Conservation (phyloP, 2,888 invertebrate genomes). For the Andrena trimmerana region DNA sequence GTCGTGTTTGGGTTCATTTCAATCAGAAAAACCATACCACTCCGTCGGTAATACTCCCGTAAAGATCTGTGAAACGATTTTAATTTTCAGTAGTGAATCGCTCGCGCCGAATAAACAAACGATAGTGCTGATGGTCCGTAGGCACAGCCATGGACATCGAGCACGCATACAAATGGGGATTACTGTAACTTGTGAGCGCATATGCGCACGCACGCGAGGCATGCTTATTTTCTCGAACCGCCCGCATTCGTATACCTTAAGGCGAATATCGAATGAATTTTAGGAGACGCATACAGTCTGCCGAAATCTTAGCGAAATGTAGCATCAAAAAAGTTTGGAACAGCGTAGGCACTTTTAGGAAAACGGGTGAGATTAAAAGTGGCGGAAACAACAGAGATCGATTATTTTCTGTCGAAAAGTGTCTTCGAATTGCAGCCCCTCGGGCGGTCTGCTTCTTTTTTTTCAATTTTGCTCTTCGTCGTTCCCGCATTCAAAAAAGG, state of each 20-base stretch:
- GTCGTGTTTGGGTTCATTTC: too few species aligned
- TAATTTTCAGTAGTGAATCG: too few species aligned
- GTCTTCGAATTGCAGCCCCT: neutral
- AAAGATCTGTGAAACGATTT: too few species aligned
- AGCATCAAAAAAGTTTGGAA: constrained; percentile 74
- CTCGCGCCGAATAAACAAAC: too few species aligned
- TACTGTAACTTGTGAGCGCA: too few species aligned
- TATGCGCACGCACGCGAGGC: too few species aligned
- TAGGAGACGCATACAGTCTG: constrained; percentile 53
- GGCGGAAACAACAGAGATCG: constrained; percentile 42
- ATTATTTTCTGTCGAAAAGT: neutral
- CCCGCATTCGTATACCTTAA: constrained; percentile 32
- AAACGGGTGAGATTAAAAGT: constrained; percentile 68
- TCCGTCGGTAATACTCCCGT: too few species aligned
- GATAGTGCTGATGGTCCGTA: too few species aligned
- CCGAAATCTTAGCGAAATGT: constrained; percentile 66
- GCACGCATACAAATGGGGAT: too few species aligned
- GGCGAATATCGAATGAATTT: constrained; percentile 54
- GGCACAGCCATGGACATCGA: too few species aligned
- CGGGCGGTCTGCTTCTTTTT: neutral
- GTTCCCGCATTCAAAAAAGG: constrained; percentile 20
- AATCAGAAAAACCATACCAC: too few species aligned
- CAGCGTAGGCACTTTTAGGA: constrained; percentile 84
- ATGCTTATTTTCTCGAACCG: neutral
- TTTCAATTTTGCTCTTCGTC: neutral